Base-by-base conservation (phyloP, 92 coral and sea anemone genomes). In the Actinostola sp. region DNA sequence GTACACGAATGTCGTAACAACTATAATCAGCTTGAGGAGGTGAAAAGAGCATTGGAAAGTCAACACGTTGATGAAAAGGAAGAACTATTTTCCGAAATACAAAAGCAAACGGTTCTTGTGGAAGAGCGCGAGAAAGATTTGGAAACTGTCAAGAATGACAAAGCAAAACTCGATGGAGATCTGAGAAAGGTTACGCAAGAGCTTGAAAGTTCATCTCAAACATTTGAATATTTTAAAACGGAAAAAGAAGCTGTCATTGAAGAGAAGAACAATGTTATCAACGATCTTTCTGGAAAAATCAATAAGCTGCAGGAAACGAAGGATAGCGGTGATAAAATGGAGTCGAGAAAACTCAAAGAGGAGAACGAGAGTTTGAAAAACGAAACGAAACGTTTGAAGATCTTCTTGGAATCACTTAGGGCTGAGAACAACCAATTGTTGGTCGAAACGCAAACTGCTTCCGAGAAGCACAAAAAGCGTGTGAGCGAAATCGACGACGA, bases 11-110 rank as follows among this genome's bases (percentile, higher is more conserved):
- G 62, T 58, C 82, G 62, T 19, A 58, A 56, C 68, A 80, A 58
- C 16, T 90, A 78, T 61, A 61, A 53, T 32, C 84, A 90, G 82
- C 77, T 90, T 54, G 75, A 79, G 51, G 86, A 87, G 24, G 85
- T 61, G 19, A 87, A 90, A 52, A 69, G 56, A 38, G 78, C 83
- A 20, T 43, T 73, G 48, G 91, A 75, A 19, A 66, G 58, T 26
- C 81, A 86, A 38, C 76, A 70, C 66, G 61, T 51, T 2, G 83
- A 62, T 9, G 87, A 86, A 49, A 41, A 76, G n/a, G 75, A 86
- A 61, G 59, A 44, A 43, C 72, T 86, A 38, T 61, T 59, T 39
- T 46, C 87, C 24, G 64, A 50, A 60, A 33, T 86, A 33, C 82
- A 81, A 46, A 72, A 38, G 27, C 78, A 61, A 55, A 49, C 34